A percentile compares a stretch with the other conserved stretches of the same genome.
phyloP scores from a whole-genome alignment of 2,888 invertebrate genomes.

The Thereva nobilitata region DNA sequence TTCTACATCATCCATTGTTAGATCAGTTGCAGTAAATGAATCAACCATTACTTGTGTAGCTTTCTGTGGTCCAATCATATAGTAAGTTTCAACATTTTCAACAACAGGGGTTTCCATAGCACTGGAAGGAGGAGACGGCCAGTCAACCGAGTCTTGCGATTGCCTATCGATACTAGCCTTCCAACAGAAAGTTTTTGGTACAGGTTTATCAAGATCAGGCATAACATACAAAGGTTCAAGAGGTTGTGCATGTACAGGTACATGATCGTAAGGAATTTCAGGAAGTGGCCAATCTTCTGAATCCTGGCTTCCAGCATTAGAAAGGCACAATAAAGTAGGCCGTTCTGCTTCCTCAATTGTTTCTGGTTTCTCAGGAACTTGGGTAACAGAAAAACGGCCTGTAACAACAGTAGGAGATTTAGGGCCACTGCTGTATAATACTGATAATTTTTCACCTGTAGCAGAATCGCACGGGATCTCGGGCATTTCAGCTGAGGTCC shows the following conservation, averaged over 20 bases:
- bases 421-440: slow-evolving; percentile 62
- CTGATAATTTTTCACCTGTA: slow-evolving; percentile 61
- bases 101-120: slow-evolving; percentile 72
- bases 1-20: slow-evolving; percentile 64
- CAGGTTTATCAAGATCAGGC: slow-evolving; percentile 56
- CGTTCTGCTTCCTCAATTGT: slow-evolving; percentile 50
- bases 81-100: slow-evolving; percentile 79
- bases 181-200: slow-evolving; percentile 50
- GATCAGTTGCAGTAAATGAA: slow-evolving; percentile 67
- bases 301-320: slow-evolving; percentile 69
- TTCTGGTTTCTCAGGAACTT: slow-evolving; percentile 51
- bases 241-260: slow-evolving; percentile 53
- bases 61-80: slow-evolving; percentile 76
- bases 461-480: slow-evolving; percentile 79
- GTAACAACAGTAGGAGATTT: slow-evolving; percentile 58
- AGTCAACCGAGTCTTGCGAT: slow-evolving; percentile 75
- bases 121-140: slow-evolving; percentile 80
- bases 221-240: slow-evolving; percentile 49
- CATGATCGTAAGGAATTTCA: slow-evolving; percentile 65
- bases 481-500: slow-evolving; percentile 83
- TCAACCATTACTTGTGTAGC: slow-evolving; percentile 77
- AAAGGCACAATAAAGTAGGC: slow-evolving; percentile 55
- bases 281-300: slow-evolving; percentile 78
- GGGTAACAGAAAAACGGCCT: slow-evolving; percentile 57
- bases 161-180: slow-evolving; percentile 54